Evolutionary conservation across 2,797 vertebrate species (phyloP), one percentile per base, ranked within the genome.

Genomic region (Crenuchus spilurus): DNA sequence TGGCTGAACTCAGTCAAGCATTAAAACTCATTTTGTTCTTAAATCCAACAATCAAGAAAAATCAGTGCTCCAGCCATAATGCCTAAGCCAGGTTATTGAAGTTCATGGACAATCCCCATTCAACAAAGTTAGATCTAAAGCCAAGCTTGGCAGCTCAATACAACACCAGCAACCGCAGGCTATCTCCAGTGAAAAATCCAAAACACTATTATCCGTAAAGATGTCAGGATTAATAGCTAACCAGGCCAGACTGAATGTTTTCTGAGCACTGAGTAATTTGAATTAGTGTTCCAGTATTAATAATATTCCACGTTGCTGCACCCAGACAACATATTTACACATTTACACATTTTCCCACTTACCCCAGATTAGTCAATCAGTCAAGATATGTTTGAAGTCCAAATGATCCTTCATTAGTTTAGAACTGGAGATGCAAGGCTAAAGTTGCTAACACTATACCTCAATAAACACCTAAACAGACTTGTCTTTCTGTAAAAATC

Each of bases 61-160:
- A 78, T 60, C 30, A 57, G 35, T 70, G 68, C 30, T 61, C 30
- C 69, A 60, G 9, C 28, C 62, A 73, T 74, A 66, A 78, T 49
- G 44, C 63, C 20, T 10, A 41, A 52, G 9, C 31, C 2, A 20
- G 51, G 18, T 24, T 31, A 58, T 51, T 62, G 55, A 33, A 62
- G 18, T 60, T 64, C 30, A 18, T 49, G 20, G 44, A 46, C 26
- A 74, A 60, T 26, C 11, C 42, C 3, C 20, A 49, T 73, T 73
- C 28, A 74, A 70, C 9, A 24, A 13, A 35, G 49, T 57, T 73
- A 41, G 66, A 58, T 42, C 66, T 70, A 57, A 68, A 49, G 51
- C 28, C 30, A 55, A 63, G 14, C 49, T 24, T 14, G 20, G 20
- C 31, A 74, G 31, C 18, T 57, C 42, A 9, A 51, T 46, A 63